Evolutionary conservation across 2,888 invertebrate genomes (phyloP).

Genomic region (Drosophila antonietae): DNA sequence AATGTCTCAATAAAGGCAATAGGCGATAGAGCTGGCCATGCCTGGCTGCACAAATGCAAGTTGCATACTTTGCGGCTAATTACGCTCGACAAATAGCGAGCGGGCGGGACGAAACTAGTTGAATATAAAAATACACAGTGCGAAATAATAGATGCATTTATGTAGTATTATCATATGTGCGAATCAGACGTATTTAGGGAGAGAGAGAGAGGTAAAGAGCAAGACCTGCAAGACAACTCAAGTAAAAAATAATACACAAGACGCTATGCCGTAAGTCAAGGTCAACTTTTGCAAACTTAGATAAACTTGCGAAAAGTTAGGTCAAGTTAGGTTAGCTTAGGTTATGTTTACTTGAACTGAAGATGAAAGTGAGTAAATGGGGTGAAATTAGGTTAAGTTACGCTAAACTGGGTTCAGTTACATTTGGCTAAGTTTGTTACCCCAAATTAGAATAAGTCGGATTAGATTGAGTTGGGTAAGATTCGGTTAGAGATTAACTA

Average conservation of each 20-base stretch:
- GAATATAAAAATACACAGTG: neutral
- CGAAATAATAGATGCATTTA: neutral
- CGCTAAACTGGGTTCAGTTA: neutral
- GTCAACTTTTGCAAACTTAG: neutral
- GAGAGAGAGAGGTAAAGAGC: neutral
- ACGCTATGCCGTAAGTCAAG: neutral
- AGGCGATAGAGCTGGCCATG: conserved; percentile 30
- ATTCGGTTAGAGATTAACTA: neutral
- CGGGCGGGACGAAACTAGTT: neutral
- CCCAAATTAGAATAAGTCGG: neutral
- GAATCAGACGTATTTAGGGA: neutral
- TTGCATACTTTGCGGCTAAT: conserved; percentile 71
- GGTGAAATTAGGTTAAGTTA: neutral
- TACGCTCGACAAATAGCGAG: conserved; percentile 50
- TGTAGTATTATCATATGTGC: neutral
- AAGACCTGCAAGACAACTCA: neutral
- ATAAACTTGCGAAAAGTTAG: neutral
- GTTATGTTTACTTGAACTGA: neutral
- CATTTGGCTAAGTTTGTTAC: neutral
- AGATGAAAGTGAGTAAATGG: neutral
- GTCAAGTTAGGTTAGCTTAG: neutral
- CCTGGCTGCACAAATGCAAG: conserved; percentile 48
- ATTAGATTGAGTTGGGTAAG: neutral
- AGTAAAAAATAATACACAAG: neutral
- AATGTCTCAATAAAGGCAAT: conserved; percentile 48